Percentiles rank a stretch among this genome's conserved stretches.
Evolutionary conservation across 2,113 vertebrate species (phyloP).

Genomic region (Varanus komodoensis): DNA sequence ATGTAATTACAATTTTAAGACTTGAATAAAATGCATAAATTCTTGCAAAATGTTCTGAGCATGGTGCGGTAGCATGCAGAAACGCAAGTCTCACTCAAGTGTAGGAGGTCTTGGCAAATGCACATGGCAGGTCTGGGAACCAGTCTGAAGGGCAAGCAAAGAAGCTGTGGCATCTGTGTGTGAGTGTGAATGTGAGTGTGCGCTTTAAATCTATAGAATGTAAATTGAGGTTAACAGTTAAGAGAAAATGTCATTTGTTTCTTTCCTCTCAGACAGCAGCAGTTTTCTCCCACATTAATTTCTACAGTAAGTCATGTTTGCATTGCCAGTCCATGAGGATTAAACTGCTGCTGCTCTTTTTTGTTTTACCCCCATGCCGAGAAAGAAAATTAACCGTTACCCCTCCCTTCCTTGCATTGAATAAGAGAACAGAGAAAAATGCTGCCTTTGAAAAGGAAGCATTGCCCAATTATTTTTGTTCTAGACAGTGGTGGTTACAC

Average conservation of each 20-base stretch:
- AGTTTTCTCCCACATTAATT: constrained; percentile 1
- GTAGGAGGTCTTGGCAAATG: background rate
- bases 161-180: background rate
- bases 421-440: background rate
- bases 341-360: background rate
- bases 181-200: no score
- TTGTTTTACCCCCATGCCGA: constrained; percentile 3
- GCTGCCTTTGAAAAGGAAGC: background rate
- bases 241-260: background rate
- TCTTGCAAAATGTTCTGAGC: background rate
- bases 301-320: background rate
- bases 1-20: background rate
- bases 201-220: background rate
- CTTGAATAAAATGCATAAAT: background rate
- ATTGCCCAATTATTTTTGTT: background rate
- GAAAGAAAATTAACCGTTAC: background rate
- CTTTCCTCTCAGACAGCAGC: background rate
- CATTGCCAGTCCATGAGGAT: background rate
- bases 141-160: background rate
- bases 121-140: background rate
- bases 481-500: background rate
- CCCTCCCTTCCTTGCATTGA: background rate
- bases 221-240: background rate
- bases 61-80: background rate
- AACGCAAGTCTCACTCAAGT: background rate